Conservation (phyloP, 2,797 vertebrate species). For the Gastrophryne carolinensis region DNA sequence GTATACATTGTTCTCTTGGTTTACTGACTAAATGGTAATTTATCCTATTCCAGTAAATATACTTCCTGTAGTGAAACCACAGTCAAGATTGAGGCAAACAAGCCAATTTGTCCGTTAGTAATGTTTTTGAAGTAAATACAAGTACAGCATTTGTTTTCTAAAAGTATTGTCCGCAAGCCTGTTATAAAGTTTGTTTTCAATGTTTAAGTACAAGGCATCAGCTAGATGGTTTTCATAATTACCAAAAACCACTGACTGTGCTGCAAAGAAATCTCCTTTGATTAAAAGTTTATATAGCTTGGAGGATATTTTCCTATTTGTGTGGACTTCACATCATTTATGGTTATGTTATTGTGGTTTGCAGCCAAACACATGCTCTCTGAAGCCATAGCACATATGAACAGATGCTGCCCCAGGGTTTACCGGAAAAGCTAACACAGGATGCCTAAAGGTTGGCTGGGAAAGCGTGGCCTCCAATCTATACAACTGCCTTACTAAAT, state of each 20-base stretch:
- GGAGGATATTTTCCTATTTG: background rate
- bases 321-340: background rate
- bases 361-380: background rate
- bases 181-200: background rate
- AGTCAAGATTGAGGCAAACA: constrained; percentile 6
- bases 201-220: background rate
- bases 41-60: background rate
- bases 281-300: background rate
- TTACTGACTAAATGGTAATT: constrained; percentile 29
- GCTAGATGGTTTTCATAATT: background rate
- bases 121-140: constrained; percentile 27
- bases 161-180: constrained; percentile 21
- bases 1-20: background rate
- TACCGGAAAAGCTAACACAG: background rate
- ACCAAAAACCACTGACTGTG: background rate
- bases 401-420: background rate
- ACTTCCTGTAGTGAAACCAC: background rate
- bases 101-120: constrained; percentile 12
- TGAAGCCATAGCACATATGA: background rate
- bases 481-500: too few relatives aligned
- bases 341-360: background rate
- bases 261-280: constrained; percentile 8
- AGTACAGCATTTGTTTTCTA: background rate
- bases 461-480: too few relatives aligned
- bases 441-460: too few relatives aligned